These are phyloP conservation scores for Aleadryas rufinucha DNA, from an alignment of 2,113 vertebrate genomes.

Conservation along the genomic window DNA sequence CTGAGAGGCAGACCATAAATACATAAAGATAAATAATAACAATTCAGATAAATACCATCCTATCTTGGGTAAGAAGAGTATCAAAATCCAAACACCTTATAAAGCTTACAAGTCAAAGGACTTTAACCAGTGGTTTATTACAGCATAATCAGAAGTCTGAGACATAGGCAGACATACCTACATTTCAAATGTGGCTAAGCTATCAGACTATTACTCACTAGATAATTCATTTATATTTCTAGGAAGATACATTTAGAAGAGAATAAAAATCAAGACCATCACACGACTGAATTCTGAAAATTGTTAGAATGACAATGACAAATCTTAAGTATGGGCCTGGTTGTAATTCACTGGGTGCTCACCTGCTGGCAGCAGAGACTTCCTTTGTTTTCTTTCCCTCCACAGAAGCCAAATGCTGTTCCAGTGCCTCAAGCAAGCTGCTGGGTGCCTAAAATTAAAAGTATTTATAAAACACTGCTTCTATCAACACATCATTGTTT, in stretches of 20 bases:
- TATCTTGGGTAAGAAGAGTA: not conserved
- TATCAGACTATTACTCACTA: not conserved
- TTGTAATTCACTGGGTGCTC: not conserved
- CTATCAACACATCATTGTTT: not conserved
- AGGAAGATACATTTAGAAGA: not conserved
- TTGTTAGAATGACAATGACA: not conserved
- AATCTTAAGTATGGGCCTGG: rapidly evolving
- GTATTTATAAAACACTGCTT: not conserved
- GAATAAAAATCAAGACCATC: not conserved
- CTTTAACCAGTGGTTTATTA: not conserved
- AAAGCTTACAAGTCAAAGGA: not conserved
- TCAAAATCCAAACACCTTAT: not conserved
- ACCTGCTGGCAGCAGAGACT: conserved; percentile 84
- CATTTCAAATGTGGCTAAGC: not conserved
- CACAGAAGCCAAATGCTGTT: conserved; percentile 93
- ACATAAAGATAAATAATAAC: not conserved
- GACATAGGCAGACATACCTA: not conserved
- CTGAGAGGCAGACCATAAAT: not conserved
- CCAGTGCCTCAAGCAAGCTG: conserved; percentile 91
- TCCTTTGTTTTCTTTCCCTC: conserved; percentile 92
- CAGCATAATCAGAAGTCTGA: not conserved
- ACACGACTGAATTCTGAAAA: not conserved
- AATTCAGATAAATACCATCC: not conserved
- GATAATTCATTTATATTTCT: not conserved
- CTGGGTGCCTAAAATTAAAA: conserved; percentile 81